These are phyloP conservation scores for Hirtodrosophila duncani DNA, from an alignment of 2,888 invertebrate genomes.

Conservation along the genomic window DNA sequence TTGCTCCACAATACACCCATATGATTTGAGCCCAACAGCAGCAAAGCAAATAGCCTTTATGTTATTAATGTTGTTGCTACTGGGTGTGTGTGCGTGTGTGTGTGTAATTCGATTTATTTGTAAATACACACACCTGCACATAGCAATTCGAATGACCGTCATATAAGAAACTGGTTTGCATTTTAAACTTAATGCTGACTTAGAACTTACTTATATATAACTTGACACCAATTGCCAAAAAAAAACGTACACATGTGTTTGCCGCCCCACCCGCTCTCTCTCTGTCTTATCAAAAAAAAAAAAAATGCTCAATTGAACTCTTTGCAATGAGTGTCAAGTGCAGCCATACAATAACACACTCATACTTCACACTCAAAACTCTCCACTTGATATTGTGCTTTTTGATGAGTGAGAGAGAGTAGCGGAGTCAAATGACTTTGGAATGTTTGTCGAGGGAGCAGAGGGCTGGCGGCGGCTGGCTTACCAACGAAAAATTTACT, in stretches of 20 bases:
- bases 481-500: too few relatives aligned
- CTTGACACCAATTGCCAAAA: too few relatives aligned
- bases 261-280: too few relatives aligned
- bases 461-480: too few relatives aligned
- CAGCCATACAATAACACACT: not conserved
- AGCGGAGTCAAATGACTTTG: too few relatives aligned
- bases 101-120: constrained; percentile 59
- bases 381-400: too few relatives aligned
- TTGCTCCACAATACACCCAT: constrained; percentile 22
- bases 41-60: constrained; percentile 12
- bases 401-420: too few relatives aligned
- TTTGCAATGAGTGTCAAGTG: constrained; percentile 30
- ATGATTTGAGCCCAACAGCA: constrained; percentile 1
- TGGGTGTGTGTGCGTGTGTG: constrained; percentile 33
- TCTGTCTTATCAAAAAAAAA: constrained; percentile 53
- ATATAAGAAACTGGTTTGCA: constrained; percentile 61
- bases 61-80: constrained; percentile 15
- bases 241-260: too few relatives aligned
- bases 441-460: too few relatives aligned
- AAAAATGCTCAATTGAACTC: constrained; percentile 18
- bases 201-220: too few relatives aligned
- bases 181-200: constrained; percentile 43
- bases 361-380: not conserved
- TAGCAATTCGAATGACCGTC: constrained; percentile 46
- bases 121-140: not conserved